Percentiles rank a stretch among this genome's conserved stretches.
These are phyloP conservation scores for Elanus axillaris DNA, from an alignment of 2,113 vertebrate genomes.

Conservation along the genomic window DNA sequence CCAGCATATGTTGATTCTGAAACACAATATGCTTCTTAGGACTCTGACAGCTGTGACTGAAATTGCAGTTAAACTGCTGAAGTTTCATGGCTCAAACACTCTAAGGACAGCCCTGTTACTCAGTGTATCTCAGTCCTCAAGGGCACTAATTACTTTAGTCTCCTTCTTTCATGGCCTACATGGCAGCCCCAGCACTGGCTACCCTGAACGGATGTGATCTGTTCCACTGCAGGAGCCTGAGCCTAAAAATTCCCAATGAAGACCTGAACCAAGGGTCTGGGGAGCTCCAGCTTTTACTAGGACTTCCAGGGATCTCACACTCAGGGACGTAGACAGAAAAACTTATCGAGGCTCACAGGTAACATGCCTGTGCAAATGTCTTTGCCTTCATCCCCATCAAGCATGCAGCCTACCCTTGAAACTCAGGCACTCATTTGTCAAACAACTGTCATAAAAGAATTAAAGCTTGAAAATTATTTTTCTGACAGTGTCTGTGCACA, in stretches of 20 bases:
- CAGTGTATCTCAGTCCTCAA: neutral
- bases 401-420: neutral
- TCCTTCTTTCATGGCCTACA: neutral
- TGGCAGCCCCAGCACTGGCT: neutral
- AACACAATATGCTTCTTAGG: constrained; percentile 13
- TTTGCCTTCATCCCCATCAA: neutral
- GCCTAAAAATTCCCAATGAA: neutral
- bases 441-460: neutral
- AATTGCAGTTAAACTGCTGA: neutral
- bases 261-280: neutral
- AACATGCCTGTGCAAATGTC: neutral
- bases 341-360: rapidly evolving
- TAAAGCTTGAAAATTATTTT: neutral
- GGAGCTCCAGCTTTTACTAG: neutral
- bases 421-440: neutral
- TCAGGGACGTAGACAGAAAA: neutral
- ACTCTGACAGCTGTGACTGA: neutral
- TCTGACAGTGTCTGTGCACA: neutral
- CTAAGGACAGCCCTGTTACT: neutral
- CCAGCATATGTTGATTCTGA: constrained; percentile 23
- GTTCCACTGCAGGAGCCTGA: neutral
- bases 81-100: neutral
- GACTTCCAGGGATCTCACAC: neutral
- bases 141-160: neutral
- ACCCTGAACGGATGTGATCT: neutral